phyloP scores from a whole-genome alignment of 1,140 invertebrate species.

The Mycetomoellerius zeteki region DNA sequence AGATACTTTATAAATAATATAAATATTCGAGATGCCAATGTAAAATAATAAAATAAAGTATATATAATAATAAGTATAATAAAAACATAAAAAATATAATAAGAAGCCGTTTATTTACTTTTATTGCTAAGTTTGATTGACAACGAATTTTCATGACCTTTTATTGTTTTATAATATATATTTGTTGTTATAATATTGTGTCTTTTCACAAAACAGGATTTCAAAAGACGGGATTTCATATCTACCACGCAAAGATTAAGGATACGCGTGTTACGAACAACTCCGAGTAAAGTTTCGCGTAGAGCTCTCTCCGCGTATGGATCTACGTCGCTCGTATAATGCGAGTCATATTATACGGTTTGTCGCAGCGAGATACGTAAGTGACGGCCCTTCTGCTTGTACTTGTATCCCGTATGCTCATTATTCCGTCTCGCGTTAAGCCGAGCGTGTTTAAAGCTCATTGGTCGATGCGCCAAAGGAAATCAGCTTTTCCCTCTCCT shows the following conservation, averaged over 20 bases:
- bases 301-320: background rate
- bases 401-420: conserved; percentile 70
- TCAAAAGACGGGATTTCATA: background rate
- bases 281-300: conserved; percentile 8
- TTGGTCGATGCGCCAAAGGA: conserved; percentile 72
- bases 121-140: too few species aligned
- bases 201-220: background rate
- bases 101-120: background rate
- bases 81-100: background rate
- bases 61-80: background rate
- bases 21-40: background rate
- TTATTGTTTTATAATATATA: background rate
- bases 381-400: conserved; percentile 68
- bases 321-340: conserved; percentile 35
- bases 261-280: conserved; percentile 31
- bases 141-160: too few species aligned
- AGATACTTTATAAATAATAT: background rate
- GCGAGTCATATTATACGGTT: conserved; percentile 25
- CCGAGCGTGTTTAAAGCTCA: conserved; percentile 61
- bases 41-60: conserved; percentile 13
- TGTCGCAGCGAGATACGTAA: conserved; percentile 55
- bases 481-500: conserved; percentile 59
- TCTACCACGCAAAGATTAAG: conserved; percentile 28
- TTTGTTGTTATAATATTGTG: background rate
- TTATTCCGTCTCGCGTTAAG: conserved; percentile 75